Conservation (phyloP, 2,888 invertebrate genomes). For the Loripinus fragilis region DNA sequence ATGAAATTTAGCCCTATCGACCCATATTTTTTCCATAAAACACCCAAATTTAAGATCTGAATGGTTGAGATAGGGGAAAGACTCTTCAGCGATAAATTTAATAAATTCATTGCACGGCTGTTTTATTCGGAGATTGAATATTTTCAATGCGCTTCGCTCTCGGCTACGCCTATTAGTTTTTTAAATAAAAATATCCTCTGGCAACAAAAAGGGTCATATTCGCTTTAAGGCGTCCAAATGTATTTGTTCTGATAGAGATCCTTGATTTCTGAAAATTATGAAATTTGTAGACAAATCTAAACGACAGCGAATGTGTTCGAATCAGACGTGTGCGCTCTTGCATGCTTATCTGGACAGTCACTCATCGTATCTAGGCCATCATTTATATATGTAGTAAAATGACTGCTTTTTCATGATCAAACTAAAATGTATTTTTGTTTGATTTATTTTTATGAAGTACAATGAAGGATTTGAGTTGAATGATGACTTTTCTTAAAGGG, state of each 20-base stretch:
- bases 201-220: no score
- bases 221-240: no score
- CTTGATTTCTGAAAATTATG: no score
- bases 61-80: neutral
- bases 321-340: no score
- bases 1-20: neutral
- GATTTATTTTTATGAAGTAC: neutral
- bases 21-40: neutral
- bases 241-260: no score
- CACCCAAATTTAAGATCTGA: neutral
- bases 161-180: neutral
- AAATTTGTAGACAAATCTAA: no score
- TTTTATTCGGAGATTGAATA: conserved; percentile 5
- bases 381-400: no score
- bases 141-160: neutral
- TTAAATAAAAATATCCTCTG: no score
- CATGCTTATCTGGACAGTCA: no score
- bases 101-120: neutral
- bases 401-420: no score
- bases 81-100: neutral
- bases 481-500: conserved; percentile 10
- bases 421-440: neutral
- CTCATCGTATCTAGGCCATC: no score
- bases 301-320: no score
- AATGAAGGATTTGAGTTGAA: neutral